phyloP scores from a whole-genome alignment of 1,140 invertebrate genomes.

The Pseudobourletiella spinata region DNA sequence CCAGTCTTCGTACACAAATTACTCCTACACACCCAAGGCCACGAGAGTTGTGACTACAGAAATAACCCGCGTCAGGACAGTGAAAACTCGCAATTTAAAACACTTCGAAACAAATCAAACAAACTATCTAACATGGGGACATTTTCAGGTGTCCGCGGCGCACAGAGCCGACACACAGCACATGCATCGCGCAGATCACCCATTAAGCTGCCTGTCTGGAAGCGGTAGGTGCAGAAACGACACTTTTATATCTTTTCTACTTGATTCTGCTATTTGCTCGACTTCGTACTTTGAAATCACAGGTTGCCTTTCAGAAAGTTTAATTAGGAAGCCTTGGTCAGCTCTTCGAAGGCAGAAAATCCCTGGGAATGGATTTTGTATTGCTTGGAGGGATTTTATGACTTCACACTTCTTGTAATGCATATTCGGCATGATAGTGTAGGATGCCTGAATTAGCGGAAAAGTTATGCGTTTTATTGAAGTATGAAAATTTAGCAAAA shows the following conservation, averaged over 20 bases:
- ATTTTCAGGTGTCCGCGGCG: too few species aligned
- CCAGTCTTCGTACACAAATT: too few species aligned
- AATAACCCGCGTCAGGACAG: too few species aligned
- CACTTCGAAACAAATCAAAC: too few species aligned
- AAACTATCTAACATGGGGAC: too few species aligned
- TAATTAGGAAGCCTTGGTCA: neutral
- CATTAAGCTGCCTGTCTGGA: too few species aligned
- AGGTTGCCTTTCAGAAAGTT: neutral
- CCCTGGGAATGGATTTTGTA: neutral
- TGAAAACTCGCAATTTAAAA: too few species aligned
- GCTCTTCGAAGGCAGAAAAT: neutral
- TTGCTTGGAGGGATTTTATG: neutral
- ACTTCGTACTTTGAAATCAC: neutral
- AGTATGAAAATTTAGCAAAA: neutral
- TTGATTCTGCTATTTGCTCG: slow-evolving; percentile 4
- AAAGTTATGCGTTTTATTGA: neutral
- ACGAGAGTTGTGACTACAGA: too few species aligned
- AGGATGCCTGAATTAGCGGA: too few species aligned
- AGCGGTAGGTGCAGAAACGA: slow-evolving; percentile 17
- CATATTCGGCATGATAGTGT: slow-evolving; percentile 2
- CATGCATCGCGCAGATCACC: too few species aligned
- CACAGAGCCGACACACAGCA: too few species aligned
- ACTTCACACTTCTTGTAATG: slow-evolving; percentile 4
- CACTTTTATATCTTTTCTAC: slow-evolving; percentile 10
- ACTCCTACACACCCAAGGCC: too few species aligned